Percentiles rank a stretch among this genome's conserved stretches.
Evolutionary conservation across 2,797 vertebrate species (phyloP).

Genomic region (Aldrovandia affinis): DNA sequence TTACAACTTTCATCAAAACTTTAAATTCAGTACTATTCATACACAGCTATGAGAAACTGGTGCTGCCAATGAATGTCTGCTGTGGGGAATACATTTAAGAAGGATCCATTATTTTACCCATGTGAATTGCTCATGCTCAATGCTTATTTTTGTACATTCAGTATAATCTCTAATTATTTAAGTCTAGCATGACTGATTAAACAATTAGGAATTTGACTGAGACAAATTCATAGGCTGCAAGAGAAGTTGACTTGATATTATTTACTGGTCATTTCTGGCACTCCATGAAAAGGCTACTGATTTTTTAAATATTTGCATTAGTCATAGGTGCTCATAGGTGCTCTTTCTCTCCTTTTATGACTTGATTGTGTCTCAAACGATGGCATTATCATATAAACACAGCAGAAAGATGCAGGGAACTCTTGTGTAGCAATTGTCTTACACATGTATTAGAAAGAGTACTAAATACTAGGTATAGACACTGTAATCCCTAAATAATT

Average conservation of each 20-base stretch:
- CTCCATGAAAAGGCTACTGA: background rate
- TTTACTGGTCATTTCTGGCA: background rate
- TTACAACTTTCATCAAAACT: background rate
- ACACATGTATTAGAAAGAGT: background rate
- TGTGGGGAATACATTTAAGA: background rate
- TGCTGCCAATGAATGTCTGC: background rate
- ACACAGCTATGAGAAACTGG: background rate
- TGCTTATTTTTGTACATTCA: slow-evolving; percentile 41
- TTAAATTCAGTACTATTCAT: background rate
- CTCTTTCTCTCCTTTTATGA: no score
- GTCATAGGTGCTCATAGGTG: no score
- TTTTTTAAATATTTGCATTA: background rate
- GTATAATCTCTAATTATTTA: slow-evolving; percentile 48
- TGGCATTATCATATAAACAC: background rate
- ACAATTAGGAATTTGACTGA: slow-evolving; percentile 38
- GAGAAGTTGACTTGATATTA: slow-evolving; percentile 35
- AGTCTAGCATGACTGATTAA: slow-evolving; percentile 48
- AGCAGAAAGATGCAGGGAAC: background rate
- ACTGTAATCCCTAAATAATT: background rate
- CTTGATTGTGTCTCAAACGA: no score
- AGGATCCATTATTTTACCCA: no score
- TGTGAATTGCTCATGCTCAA: background rate
- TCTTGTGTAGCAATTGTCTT: background rate
- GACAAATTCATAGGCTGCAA: slow-evolving; percentile 37
- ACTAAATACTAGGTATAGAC: background rate